A percentile compares a stretch with the other conserved stretches of the same genome.
Conservation (phyloP, 2,888 invertebrate genomes). For the Graphium colonna region DNA sequence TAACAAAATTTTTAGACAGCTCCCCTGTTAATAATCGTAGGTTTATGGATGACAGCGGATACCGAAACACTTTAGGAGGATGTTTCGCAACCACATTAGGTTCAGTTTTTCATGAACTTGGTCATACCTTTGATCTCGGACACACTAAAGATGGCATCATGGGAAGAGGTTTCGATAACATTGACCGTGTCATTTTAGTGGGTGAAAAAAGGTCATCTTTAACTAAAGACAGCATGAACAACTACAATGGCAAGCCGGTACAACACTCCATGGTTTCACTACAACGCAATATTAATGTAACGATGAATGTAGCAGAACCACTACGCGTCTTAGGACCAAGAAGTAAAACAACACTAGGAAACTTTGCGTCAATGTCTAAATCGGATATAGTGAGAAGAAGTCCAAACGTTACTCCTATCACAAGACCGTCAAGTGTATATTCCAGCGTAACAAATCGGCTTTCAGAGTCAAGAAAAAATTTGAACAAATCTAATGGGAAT, state of each 20-base stretch:
- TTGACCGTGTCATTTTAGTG: slow-evolving; percentile 87
- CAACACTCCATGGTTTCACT: slow-evolving; percentile 82
- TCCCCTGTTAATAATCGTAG: slow-evolving; percentile 84
- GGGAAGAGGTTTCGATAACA: slow-evolving; percentile 93
- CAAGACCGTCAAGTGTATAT: slow-evolving; percentile 72
- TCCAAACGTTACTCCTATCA: slow-evolving; percentile 75
- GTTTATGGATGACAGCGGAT: slow-evolving; percentile 95
- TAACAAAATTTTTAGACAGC: slow-evolving; percentile 69
- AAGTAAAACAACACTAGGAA: slow-evolving; percentile 75
- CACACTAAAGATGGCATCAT: slow-evolving; percentile 95
- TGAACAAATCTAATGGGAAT: slow-evolving; percentile 62
- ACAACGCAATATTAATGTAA: slow-evolving; percentile 81
- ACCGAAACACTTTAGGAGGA: slow-evolving; percentile 91
- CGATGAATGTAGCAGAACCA: slow-evolving; percentile 81
- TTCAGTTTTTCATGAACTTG: slow-evolving; percentile 94
- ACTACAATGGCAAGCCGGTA: slow-evolving; percentile 79
- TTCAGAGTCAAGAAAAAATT: slow-evolving; percentile 67
- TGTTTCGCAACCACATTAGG: slow-evolving; percentile 95
- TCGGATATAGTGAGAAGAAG: slow-evolving; percentile 68
- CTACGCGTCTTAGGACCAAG: slow-evolving; percentile 70
- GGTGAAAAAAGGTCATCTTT: slow-evolving; percentile 72
- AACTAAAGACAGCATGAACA: slow-evolving; percentile 77
- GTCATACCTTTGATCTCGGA: slow-evolving; percentile 96
- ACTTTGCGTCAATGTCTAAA: slow-evolving; percentile 72
- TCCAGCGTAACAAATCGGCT: slow-evolving; percentile 69